Evolutionary conservation across 2,113 vertebrate genomes (phyloP).

Genomic region (Pristiophorus japonicus): DNA sequence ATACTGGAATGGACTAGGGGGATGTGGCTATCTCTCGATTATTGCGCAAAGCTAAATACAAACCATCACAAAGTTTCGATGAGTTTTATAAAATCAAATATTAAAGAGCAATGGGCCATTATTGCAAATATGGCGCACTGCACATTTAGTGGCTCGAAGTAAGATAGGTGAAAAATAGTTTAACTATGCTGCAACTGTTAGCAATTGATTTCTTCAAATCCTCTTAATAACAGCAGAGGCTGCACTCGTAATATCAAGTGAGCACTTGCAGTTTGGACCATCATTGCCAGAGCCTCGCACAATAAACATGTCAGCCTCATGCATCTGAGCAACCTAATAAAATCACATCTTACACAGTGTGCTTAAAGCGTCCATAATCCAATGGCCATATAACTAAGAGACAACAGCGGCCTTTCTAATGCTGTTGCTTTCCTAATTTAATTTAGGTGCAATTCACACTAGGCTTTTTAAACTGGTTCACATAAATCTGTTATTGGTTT

Average conservation of each 20-base stretch:
- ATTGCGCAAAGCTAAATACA: neutral
- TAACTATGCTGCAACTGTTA: neutral
- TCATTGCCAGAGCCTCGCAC: conserved; percentile 23
- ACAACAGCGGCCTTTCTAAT: conserved; percentile 19
- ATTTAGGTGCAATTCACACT: conserved; percentile 31
- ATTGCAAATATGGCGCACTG: neutral
- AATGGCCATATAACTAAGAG: conserved; percentile 29
- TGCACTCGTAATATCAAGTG: conserved; percentile 24
- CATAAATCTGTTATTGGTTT: conserved; percentile 36
- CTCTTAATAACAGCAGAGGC: conserved; percentile 34
- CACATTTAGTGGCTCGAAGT: neutral
- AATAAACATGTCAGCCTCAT: conserved; percentile 36
- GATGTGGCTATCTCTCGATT: neutral
- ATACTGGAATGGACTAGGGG: neutral
- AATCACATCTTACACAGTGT: conserved; percentile 35
- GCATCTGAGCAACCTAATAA: conserved; percentile 37
- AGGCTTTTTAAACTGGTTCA: conserved; percentile 32
- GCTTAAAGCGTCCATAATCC: conserved; percentile 31
- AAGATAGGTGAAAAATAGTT: conserved; percentile 18
- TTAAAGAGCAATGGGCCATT: neutral
- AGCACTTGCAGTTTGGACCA: conserved; percentile 26
- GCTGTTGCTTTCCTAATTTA: conserved; percentile 26
- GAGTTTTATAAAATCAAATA: neutral
- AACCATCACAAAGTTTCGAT: neutral
- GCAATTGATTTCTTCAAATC: conserved; percentile 35